Evolutionary conservation across 2,797 vertebrate species (phyloP).

Genomic region (Sphaeramia orbicularis): DNA sequence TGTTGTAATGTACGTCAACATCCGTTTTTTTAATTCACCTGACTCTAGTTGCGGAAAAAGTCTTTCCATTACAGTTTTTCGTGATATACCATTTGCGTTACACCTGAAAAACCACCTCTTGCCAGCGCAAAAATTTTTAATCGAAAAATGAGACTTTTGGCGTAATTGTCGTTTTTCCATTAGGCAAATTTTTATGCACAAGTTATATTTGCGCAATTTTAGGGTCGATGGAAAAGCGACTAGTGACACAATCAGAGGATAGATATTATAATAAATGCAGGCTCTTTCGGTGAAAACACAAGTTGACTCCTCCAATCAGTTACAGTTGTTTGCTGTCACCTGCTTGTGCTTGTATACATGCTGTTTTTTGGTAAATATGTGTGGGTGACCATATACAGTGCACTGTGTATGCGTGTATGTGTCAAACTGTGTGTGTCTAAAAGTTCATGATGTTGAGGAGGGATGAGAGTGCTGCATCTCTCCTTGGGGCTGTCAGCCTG

Average conservation of each 20-base stretch:
- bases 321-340: conserved; percentile 11
- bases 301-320: conserved; percentile 5
- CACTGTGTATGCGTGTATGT: background rate
- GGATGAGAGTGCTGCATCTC: conserved; percentile 61
- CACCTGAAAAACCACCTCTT: too few species aligned
- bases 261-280: conserved; percentile 1
- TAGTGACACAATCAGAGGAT: conserved; percentile 2
- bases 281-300: background rate
- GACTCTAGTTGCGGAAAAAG: too few species aligned
- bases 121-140: too few species aligned
- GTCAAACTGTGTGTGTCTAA: conserved; percentile 7
- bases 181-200: too few species aligned
- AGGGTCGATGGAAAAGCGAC: too few species aligned
- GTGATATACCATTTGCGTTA: too few species aligned
- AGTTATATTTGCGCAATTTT: too few species aligned
- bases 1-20: too few species aligned
- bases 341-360: conserved; percentile 6
- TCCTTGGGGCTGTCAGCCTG: conserved; percentile 66
- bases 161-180: too few species aligned
- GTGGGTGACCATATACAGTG: background rate
- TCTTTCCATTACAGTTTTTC: too few species aligned
- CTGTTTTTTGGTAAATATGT: conserved; percentile 10
- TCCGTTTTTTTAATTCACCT: too few species aligned
- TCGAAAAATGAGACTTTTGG: too few species aligned
- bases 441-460: conserved; percentile 48